Evolutionary conservation across 2,113 vertebrate genomes (phyloP).

Genomic region (Notarius lentiginosus): DNA sequence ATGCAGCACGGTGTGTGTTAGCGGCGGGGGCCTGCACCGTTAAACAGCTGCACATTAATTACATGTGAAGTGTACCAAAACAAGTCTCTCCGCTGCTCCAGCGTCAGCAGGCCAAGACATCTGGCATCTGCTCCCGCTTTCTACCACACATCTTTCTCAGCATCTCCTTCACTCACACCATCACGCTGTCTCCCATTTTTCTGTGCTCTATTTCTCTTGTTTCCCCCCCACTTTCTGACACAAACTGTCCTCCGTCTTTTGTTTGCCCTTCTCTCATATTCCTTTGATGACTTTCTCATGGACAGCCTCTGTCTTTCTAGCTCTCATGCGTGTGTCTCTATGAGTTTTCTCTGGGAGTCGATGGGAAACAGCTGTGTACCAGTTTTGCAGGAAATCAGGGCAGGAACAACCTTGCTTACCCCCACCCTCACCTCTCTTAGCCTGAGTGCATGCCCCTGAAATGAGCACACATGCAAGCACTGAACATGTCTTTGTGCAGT

Average conservation of each 20-base stretch:
- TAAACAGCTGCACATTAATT: slow-evolving; percentile 88
- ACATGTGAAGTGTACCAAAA: slow-evolving; percentile 87
- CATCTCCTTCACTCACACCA: slow-evolving; percentile 29
- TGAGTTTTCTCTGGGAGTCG: slow-evolving; percentile 85
- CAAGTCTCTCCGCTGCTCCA: slow-evolving; percentile 70
- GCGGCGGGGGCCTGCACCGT: slow-evolving; percentile 71
- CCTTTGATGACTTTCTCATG: slow-evolving; percentile 40
- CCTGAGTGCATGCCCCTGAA: slow-evolving; percentile 21
- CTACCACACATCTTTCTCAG: slow-evolving; percentile 23
- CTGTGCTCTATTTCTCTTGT: slow-evolving; percentile 20
- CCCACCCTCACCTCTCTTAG: slow-evolving; percentile 25
- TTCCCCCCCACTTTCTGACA: background rate
- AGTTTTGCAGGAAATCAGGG: slow-evolving; percentile 76
- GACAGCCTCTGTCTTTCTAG: slow-evolving; percentile 64
- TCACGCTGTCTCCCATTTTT: slow-evolving; percentile 23
- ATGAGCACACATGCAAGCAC: slow-evolving; percentile 10
- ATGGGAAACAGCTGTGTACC: slow-evolving; percentile 92
- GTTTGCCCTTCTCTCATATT: slow-evolving; percentile 19
- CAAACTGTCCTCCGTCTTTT: slow-evolving; percentile 11
- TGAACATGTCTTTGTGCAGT: slow-evolving; percentile 1
- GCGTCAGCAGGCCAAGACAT: slow-evolving; percentile 53
- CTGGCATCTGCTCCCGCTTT: slow-evolving; percentile 44
- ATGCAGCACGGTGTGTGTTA: slow-evolving; percentile 48
- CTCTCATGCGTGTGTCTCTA: slow-evolving; percentile 80
- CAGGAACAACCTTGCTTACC: slow-evolving; percentile 31